These are phyloP conservation scores for Calypte anna DNA, from an alignment of 2,113 vertebrate genomes.

Conservation along the genomic window DNA sequence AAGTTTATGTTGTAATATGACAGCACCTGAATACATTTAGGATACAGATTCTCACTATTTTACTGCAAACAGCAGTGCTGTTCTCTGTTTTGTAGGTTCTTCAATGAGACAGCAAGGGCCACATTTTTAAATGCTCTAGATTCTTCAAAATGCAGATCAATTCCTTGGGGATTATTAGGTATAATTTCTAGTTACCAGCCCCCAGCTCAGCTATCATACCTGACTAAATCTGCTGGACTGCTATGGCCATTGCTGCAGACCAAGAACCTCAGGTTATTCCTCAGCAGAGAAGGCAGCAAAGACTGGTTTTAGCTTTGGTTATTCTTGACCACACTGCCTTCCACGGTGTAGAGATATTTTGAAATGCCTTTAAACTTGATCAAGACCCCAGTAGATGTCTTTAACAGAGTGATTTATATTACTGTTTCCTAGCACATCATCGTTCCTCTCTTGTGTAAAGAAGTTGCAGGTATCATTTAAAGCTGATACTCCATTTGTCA, in stretches of 20 bases:
- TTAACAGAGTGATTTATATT: background rate
- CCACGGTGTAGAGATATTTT: background rate
- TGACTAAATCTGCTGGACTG: background rate
- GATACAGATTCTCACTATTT: background rate
- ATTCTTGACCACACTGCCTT: background rate
- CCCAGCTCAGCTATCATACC: background rate
- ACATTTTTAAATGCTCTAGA: background rate
- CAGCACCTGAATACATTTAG: background rate
- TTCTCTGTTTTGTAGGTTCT: background rate
- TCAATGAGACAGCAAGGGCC: background rate
- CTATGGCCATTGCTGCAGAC: background rate
- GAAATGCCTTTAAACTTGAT: background rate
- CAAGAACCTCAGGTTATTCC: background rate
- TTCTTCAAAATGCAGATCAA: background rate
- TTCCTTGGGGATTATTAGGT: background rate
- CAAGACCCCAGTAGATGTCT: background rate
- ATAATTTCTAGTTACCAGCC: background rate
- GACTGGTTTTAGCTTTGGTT: background rate
- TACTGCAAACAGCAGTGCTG: background rate
- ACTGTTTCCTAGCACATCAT: background rate
- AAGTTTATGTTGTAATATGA: background rate
- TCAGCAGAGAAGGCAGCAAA: background rate
- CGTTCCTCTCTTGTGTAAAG: background rate
- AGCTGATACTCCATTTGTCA: background rate
- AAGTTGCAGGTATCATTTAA: background rate